phyloP scores from a whole-genome alignment of 2,797 vertebrate species.

The Brachyalestes nurse region DNA sequence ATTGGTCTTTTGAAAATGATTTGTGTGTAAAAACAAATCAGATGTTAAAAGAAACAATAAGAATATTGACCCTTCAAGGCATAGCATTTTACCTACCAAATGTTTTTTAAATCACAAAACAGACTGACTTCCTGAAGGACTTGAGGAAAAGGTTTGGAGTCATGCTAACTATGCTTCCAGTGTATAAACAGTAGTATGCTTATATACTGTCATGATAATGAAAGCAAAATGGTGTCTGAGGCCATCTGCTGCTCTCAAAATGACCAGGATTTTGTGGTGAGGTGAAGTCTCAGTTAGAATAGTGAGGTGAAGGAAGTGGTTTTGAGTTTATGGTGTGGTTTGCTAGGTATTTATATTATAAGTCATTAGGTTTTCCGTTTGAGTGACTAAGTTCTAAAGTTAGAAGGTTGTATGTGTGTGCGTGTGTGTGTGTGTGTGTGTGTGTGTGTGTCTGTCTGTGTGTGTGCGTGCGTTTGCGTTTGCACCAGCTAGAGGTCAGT shows the following conservation, averaged over 20 bases:
- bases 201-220: background rate
- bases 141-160: background rate
- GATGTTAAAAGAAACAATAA: too few relatives aligned
- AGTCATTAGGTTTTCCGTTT: slow-evolving; percentile 7
- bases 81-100: too few relatives aligned
- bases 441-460: background rate
- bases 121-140: background rate
- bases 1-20: too few relatives aligned
- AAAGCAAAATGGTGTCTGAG: background rate
- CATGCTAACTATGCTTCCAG: background rate
- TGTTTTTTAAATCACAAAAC: background rate
- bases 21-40: too few relatives aligned
- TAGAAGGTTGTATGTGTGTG: background rate
- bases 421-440: slow-evolving; percentile 9
- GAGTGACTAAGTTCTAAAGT: background rate
- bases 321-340: slow-evolving; percentile 32
- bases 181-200: background rate
- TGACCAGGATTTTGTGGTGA: slow-evolving; percentile 1
- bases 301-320: slow-evolving; percentile 14
- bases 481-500: slow-evolving; percentile 17
- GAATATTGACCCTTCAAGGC: too few relatives aligned
- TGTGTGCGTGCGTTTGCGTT: slow-evolving; percentile 3
- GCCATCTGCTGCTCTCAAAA: background rate
- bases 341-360: background rate
- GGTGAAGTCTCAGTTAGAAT: slow-evolving; percentile 10